Base-by-base conservation (phyloP, 2,888 invertebrate species). In the Leptinotarsa peninsularis region DNA sequence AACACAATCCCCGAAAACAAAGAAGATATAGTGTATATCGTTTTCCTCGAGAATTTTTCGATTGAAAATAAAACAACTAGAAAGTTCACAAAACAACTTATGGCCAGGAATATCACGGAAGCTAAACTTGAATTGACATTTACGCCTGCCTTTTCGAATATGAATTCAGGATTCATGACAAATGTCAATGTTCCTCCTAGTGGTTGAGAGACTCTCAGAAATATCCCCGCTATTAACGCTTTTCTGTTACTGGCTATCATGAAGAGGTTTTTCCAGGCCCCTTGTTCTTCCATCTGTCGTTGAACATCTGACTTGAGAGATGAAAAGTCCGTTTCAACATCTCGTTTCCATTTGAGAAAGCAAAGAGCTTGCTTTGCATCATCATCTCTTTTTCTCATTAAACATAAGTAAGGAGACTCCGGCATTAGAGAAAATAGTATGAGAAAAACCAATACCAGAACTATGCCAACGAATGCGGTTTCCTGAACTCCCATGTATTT, bases 371-470 rank as follows among this genome's bases (percentile, higher is more conserved):
- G 70, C 68, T 78, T 77, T 5, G 86, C 85, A 73, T 83, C 80
- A 13, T 82, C 80, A 4, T 78, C 63, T 23, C 77, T 74, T 4
- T 78, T 78, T 72, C 83, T 83, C 81, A 84, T 84, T 15, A 85
- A 52, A 13, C 75, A 81, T 72, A 77, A 85, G 72, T 86, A 86
- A 0, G 86, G 86, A 7, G 84, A 81, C 88, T 94, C 94, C 14
- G 93, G 93, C 84, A 93, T 89, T 83, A 91, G 91, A 58, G 86
- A 52, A 85, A 93, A 91, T 18, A 90, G 87, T 18, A 91, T 72
- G 43, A 92, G 86, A 82, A 92, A 91, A 52, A 91, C 81, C 58
- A 92, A 86, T 15, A 93, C 91, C 72, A 92, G 88, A 78, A 90
- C 85, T 80, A 91, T 87, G 84, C 91, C 92, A 84, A 91, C 89